Evolutionary conservation across 2,113 vertebrate species (phyloP), one percentile per base, ranked within the genome.

Genomic region (Ondatra zibethicus): DNA sequence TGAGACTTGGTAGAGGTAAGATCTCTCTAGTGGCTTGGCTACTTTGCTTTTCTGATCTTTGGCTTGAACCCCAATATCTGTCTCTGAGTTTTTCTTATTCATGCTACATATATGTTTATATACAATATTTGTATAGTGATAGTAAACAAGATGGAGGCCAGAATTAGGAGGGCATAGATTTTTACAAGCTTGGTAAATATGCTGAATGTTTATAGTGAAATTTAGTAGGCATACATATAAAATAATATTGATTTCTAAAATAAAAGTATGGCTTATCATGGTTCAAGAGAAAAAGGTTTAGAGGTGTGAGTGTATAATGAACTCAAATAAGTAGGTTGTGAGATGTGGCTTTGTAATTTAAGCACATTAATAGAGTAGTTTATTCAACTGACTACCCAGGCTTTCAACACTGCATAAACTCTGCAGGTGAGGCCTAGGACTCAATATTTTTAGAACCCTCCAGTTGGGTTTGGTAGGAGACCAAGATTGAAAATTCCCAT

Each of bases 261-360:
- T 76, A 65, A 86, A 50, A 58, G 2, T 89, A 12, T 82, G 19
- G 50, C 33, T 81, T 61, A 89, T 61, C 75, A 95, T n/a, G 45
- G 21, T 7, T 88, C 52, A 78, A 78, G 14, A 87, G 42, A 94
- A 61, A 87, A 90, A 66, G 19, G 42, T 55, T 89, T 95, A 82
- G 31, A 63, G 52, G 3, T n/a, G 65, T 82, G 90, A 88, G 7
- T 66, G 17, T 77, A 42, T 39, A 92, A 11, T 70, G 36, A 90
- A 13, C 29, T 94, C n/a, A 94, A 93, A 94, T 89, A 94, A 94
- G 16, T 94, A 96, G 89, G 66, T 29, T 87, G 31, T 90, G 61
- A 96, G 42, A 65, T 84, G 25, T 85, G 66, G 39, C 25, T 94
- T 19, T 78, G 19, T 58, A 61, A 75, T 90, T 92, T 31, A 76